phyloP scores from a whole-genome alignment of 1,140 invertebrate species.

The Vollenhovia emeryi region DNA sequence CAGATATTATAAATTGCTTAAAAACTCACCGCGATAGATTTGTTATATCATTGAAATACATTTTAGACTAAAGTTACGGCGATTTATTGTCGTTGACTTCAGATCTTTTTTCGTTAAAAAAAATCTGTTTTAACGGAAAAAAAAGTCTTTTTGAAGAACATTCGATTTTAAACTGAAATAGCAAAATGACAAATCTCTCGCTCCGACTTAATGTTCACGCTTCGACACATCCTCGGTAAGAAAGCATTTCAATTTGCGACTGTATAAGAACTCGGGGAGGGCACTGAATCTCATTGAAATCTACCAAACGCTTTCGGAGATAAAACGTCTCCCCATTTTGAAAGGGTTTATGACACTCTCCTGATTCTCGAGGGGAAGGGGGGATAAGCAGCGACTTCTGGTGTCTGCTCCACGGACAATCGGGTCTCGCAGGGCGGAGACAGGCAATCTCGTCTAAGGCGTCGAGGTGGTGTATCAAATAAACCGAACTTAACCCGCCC shows the following conservation, averaged over 20 bases:
- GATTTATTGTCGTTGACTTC: neutral
- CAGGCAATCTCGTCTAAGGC: constrained; percentile 43
- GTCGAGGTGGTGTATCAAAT: constrained; percentile 64
- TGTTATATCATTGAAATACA: neutral
- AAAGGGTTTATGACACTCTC: constrained; percentile 3
- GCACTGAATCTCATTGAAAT: neutral
- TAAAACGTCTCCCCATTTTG: neutral
- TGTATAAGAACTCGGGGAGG: neutral
- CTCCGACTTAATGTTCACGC: neutral
- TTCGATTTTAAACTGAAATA: neutral
- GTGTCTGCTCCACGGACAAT: constrained; percentile 30
- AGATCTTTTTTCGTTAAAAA: neutral
- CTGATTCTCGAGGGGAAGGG: neutral
- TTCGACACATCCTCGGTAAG: neutral
- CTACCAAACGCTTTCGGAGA: neutral
- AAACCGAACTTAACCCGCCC: constrained; percentile 74
- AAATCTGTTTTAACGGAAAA: too few relatives aligned
- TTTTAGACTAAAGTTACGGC: neutral
- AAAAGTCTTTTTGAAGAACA: neutral
- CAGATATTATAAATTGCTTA: neutral
- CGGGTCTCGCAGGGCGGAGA: constrained; percentile 1
- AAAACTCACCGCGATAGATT: neutral
- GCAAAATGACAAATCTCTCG: neutral
- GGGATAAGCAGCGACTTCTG: constrained; percentile 14
- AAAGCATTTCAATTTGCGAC: neutral